Conservation (phyloP, 1,140 invertebrate species). For the Triops longicaudatus region DNA sequence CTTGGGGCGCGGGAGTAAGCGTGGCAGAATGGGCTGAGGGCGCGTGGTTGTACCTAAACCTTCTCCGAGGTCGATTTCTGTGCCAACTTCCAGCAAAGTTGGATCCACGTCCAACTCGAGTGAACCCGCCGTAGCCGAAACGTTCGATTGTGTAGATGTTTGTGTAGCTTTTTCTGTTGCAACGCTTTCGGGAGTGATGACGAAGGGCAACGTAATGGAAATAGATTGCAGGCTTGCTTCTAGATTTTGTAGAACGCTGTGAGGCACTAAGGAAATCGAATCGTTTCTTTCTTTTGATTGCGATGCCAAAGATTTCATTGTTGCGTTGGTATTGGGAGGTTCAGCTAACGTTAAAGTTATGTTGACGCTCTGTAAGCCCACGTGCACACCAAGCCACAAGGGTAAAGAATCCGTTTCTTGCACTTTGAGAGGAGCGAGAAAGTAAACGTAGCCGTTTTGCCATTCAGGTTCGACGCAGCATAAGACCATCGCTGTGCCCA, state of each 20-base stretch:
- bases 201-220: not conserved
- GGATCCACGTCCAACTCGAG: not conserved
- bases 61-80: not conserved
- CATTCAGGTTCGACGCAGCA: slow-evolving; percentile 23
- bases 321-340: not conserved
- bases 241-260: not conserved
- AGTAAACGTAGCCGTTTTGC: slow-evolving; percentile 18
- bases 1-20: not conserved
- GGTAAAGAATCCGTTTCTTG: not conserved
- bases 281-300: not conserved
- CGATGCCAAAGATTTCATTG: not conserved
- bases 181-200: not conserved
- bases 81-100: not conserved
- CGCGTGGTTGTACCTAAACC: not conserved
- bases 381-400: slow-evolving; percentile 21
- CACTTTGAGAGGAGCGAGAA: slow-evolving; percentile 21
- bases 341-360: slow-evolving; percentile 20
- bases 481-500: slow-evolving; percentile 20
- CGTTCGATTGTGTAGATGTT: too few relatives aligned
- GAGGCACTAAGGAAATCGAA: not conserved
- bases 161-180: not conserved
- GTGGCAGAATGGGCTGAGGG: not conserved
- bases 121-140: not conserved
- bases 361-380: slow-evolving; percentile 22
- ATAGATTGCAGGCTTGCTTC: not conserved